phyloP scores from a whole-genome alignment of 1,140 invertebrate genomes.

The Sycobia sp. region DNA sequence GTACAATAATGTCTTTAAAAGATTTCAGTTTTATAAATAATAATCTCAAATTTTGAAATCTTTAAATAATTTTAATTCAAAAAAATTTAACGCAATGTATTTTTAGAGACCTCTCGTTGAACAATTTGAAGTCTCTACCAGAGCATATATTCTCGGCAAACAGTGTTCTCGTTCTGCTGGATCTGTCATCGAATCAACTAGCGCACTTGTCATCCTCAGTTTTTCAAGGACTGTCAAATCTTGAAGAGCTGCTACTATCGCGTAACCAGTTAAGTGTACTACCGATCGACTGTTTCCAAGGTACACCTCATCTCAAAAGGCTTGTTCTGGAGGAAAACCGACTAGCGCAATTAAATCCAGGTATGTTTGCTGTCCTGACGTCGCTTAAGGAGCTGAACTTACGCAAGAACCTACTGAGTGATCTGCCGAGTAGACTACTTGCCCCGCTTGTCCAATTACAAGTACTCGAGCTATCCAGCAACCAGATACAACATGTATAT shows the following conservation, averaged over 20 bases:
- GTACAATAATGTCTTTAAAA: too few relatives aligned
- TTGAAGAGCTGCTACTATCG: conserved; percentile 64
- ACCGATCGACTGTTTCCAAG: conserved; percentile 66
- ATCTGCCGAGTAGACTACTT: conserved; percentile 65
- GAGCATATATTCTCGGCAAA: conserved; percentile 55
- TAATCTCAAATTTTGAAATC: too few relatives aligned
- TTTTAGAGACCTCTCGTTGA: conserved; percentile 73
- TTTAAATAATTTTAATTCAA: too few relatives aligned
- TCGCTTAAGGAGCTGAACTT: conserved; percentile 67
- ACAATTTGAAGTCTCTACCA: conserved; percentile 68
- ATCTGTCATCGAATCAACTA: conserved; percentile 61
- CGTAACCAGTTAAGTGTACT: conserved; percentile 57
- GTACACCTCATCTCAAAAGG: conserved; percentile 67
- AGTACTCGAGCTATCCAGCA: conserved; percentile 55
- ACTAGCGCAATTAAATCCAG: conserved; percentile 65
- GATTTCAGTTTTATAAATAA: too few relatives aligned
- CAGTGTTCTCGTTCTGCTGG: conserved; percentile 53
- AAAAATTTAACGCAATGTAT: too few relatives aligned
- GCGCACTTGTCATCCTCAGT: conserved; percentile 48
- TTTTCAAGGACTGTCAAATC: conserved; percentile 52
- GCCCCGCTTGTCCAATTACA: conserved; percentile 57
- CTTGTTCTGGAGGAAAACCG: conserved; percentile 76
- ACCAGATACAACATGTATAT: conserved; percentile 59
- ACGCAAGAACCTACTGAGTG: conserved; percentile 66
- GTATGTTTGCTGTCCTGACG: conserved; percentile 60